Evolutionary conservation across 2,888 invertebrate genomes (phyloP).

Genomic region (Papilio protenor): DNA sequence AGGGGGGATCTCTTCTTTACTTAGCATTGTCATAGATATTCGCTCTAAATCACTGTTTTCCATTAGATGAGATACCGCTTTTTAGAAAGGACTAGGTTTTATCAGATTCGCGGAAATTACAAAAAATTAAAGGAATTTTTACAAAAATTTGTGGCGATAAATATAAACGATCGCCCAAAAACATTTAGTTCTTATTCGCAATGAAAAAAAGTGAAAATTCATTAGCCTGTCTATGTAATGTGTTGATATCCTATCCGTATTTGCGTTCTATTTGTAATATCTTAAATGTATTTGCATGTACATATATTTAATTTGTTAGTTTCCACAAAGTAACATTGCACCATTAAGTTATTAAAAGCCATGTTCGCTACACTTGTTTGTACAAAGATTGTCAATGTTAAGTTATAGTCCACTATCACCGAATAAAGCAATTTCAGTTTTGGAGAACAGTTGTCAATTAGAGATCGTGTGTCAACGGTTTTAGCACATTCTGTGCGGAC

Average conservation of each 20-base stretch:
- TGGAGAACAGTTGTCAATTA: slow-evolving; percentile 29
- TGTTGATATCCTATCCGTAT: neutral
- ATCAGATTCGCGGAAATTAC: neutral
- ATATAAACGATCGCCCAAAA: neutral
- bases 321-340: neutral
- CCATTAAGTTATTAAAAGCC: slow-evolving; percentile 2
- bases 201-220: neutral
- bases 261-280: neutral
- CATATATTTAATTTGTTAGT: slow-evolving; percentile 1
- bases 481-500: slow-evolving; percentile 19
- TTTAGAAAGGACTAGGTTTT: neutral
- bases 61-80: neutral
- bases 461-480: slow-evolving; percentile 27
- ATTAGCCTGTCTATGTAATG: neutral
- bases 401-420: neutral
- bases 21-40: neutral
- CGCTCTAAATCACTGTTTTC: neutral
- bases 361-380: slow-evolving; percentile 15
- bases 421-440: neutral
- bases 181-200: neutral
- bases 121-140: neutral
- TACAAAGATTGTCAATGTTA: neutral
- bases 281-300: neutral
- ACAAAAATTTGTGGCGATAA: neutral
- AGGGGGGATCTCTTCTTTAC: neutral